A percentile compares a stretch with the other conserved stretches of the same genome.
Evolutionary conservation across 1,140 invertebrate genomes (phyloP).

Genomic region (Chymomyza costata): DNA sequence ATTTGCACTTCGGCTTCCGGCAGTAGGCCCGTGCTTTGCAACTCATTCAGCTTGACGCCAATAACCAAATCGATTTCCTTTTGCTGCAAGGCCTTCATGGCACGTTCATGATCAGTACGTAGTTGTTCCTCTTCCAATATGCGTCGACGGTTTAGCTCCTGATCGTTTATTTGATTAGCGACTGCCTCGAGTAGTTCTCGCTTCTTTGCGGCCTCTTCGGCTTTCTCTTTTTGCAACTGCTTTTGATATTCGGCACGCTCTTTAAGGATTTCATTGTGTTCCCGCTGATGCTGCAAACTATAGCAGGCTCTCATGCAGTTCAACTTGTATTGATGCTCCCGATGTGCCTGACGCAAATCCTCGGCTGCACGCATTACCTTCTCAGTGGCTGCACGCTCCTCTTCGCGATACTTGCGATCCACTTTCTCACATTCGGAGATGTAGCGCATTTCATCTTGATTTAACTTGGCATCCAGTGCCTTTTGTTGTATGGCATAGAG

Average conservation of each 20-base stretch:
- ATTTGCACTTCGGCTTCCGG: conserved; percentile 25
- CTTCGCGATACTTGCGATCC: conserved; percentile 47
- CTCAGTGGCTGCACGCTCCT: conserved; percentile 42
- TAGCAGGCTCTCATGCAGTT: conserved; percentile 48
- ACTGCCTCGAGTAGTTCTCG: conserved; percentile 23
- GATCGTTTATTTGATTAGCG: conserved; percentile 49
- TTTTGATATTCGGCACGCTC: conserved; percentile 27
- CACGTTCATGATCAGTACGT: conserved; percentile 11
- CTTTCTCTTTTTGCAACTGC: conserved; percentile 28
- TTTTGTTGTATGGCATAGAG: conserved; percentile 47
- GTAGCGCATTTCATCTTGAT: conserved; percentile 59
- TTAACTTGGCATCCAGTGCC: conserved; percentile 46
- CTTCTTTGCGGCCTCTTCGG: conserved; percentile 26
- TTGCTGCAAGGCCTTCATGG: conserved; percentile 32
- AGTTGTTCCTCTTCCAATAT: conserved; percentile 36
- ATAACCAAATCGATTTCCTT: conserved; percentile 58
- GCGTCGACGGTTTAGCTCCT: conserved; percentile 38
- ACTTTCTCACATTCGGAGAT: conserved; percentile 48
- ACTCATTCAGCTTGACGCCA: conserved; percentile 44
- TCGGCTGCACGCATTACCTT: conserved; percentile 17
- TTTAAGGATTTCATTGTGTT: conserved; percentile 32
- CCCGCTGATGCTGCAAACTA: conserved; percentile 37
- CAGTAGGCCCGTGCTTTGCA: conserved; percentile 39
- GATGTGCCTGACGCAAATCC: conserved; percentile 41
- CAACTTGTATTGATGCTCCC: conserved; percentile 38